Percentiles rank a stretch among this genome's conserved stretches.
These are phyloP conservation scores for Dasysyrphus albostriatus DNA, from an alignment of 2,888 invertebrate species.

Conservation along the genomic window DNA sequence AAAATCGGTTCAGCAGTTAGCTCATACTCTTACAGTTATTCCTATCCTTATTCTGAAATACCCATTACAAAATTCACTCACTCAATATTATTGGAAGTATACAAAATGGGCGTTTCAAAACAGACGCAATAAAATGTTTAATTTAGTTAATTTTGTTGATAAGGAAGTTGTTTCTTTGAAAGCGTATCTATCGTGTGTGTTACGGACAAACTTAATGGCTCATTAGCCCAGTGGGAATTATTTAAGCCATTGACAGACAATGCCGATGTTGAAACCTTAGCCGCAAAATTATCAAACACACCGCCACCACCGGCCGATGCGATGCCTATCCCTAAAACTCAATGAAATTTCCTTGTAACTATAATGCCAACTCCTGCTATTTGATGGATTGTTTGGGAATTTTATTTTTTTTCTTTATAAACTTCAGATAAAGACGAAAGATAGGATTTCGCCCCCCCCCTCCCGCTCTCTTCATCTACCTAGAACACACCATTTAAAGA, in stretches of 20 bases:
- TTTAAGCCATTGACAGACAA: conserved; percentile 21
- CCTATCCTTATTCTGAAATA: neutral
- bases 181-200: conserved; percentile 17
- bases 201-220: neutral
- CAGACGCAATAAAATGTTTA: conserved; percentile 10
- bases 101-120: conserved; percentile 37
- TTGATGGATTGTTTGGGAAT: conserved; percentile 47
- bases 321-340: conserved; percentile 10
- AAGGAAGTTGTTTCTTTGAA: conserved; percentile 19
- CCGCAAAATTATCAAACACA: conserved; percentile 25
- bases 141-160: conserved; percentile 34
- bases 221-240: conserved; percentile 27
- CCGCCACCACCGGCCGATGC: no score
- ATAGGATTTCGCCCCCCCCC: conserved; percentile 1
- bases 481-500: conserved; percentile 12
- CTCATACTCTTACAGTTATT: no score
- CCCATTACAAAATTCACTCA: neutral
- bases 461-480: no score
- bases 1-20: no score
- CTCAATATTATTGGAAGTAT: neutral
- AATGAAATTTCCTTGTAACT: conserved; percentile 9
- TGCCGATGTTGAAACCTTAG: conserved; percentile 9
- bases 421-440: conserved; percentile 28
- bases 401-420: conserved; percentile 36
- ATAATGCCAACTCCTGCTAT: no score